Evolutionary conservation across 2,888 invertebrate species (phyloP).

Genomic region (Heliconius aoede): DNA sequence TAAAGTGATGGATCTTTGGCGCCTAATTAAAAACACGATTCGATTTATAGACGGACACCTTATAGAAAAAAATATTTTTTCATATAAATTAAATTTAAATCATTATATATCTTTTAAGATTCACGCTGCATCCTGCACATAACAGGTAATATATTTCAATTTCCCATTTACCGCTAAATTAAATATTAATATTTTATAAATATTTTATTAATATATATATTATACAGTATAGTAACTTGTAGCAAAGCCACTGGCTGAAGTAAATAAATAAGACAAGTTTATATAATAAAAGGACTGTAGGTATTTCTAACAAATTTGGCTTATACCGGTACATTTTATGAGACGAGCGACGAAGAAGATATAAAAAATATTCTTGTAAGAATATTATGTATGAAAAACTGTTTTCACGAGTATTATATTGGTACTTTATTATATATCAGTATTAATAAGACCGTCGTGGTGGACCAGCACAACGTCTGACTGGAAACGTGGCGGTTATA

Average conservation of each 20-base stretch:
- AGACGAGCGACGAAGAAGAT: neutral
- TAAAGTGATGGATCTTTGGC: slow-evolving; percentile 49
- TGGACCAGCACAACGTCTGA: neutral
- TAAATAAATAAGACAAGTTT: neutral
- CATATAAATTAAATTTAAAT: neutral
- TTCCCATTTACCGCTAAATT: too few relatives aligned
- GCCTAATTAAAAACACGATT: slow-evolving; percentile 61
- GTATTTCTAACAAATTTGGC: neutral
- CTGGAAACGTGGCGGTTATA: neutral
- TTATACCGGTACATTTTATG: neutral
- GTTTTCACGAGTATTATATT: neutral
- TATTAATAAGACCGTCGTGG: too few relatives aligned
- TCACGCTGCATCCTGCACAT: too few relatives aligned
- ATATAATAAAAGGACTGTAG: neutral
- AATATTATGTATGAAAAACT: neutral
- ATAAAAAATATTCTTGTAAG: neutral
- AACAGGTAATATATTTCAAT: too few relatives aligned
- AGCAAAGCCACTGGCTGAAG: neutral
- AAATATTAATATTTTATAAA: too few relatives aligned
- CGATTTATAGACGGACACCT: slow-evolving; percentile 58
- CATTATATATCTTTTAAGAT: neutral
- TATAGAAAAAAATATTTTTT: neutral
- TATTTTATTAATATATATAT: too few relatives aligned
- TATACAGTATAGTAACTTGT: neutral
- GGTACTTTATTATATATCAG: too few relatives aligned